Percentiles rank a stretch among this genome's conserved stretches.
phyloP scores from a whole-genome alignment of 2,113 vertebrate genomes.

The Kryptolebias marmoratus region DNA sequence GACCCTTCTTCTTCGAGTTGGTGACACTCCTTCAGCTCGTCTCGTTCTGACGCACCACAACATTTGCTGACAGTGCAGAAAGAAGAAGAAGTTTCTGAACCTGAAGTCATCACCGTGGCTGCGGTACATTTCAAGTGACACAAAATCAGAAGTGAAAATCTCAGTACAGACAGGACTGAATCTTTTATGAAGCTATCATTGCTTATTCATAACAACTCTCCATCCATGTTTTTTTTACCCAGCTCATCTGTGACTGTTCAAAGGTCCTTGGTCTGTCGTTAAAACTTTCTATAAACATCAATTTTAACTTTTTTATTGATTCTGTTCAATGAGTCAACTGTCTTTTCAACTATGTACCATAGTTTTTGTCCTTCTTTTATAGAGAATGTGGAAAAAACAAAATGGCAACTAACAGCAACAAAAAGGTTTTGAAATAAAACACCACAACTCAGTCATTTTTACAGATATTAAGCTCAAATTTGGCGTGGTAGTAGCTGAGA shows the following conservation, averaged over 20 bases:
- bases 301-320: too few relatives aligned
- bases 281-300: constrained; percentile 18
- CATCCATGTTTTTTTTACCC: constrained; percentile 35
- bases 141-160: constrained; percentile 74
- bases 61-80: constrained; percentile 65
- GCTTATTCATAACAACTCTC: constrained; percentile 79
- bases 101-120: constrained; percentile 66
- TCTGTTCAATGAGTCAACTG: too few relatives aligned
- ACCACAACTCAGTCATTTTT: too few relatives aligned
- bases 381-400: too few relatives aligned
- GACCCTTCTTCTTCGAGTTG: constrained; percentile 3
- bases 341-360: too few relatives aligned
- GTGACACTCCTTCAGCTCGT: constrained; percentile 20
- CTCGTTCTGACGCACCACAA: constrained; percentile 10
- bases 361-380: too few relatives aligned
- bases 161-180: constrained; percentile 73
- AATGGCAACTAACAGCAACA: too few relatives aligned
- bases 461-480: too few relatives aligned
- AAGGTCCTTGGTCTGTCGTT: constrained; percentile 23
- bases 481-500: too few relatives aligned
- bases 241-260: constrained; percentile 32
- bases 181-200: constrained; percentile 78
- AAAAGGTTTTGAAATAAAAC: too few relatives aligned
- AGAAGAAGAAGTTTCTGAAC: constrained; percentile 42
- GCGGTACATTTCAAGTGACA: constrained; percentile 76